Evolutionary conservation across 2,888 invertebrate genomes (phyloP), one percentile per base, ranked within the genome.

Genomic region (Calliphora vomitoria): DNA sequence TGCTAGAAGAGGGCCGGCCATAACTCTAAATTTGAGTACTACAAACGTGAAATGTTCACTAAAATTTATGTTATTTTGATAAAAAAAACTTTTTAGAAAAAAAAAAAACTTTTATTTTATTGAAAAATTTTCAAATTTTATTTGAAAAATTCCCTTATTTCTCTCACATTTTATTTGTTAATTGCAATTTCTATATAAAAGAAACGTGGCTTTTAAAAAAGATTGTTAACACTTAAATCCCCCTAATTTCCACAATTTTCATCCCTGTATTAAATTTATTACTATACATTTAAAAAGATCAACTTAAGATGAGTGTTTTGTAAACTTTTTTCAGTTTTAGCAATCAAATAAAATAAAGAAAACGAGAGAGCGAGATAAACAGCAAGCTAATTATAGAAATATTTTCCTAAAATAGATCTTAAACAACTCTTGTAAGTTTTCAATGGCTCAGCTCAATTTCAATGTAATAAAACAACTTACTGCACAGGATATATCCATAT

Each of bases 341-440:
- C 50, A 82, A 81, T 78, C 66, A 71, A 82, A 86, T 78, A 76
- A 76, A 75, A 71, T 35, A 55, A 76, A 55, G n/a, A 55, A 64
- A 83, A 38, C 15, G 25, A 53, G 8, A 64, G 20, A 53, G n/a
- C 50, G 60, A 55, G 55, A 20, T 18, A 8, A 20, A 79, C 25
- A 66, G 10, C 25, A 74, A 31, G 15, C 66, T 71, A 83, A 80
- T 80, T 78, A 66, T 74, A 76, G 47, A 82, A 74, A 76, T 76
- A 71, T 71, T 76, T 81, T 87, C 64, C 53, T 60, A 38, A 80
- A 87, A 72, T 83, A 75, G 84, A 80, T 85, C 75, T 81, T 75
- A 69, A 85, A 75, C 75, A 69, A 85, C 75, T 85, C 62, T 71
- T 72, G 80, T 64, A 62, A 64, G n/a, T 78, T 72, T 72, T 66